phyloP scores from a whole-genome alignment of 2,888 invertebrate species.

The Alviniconcha strummeri region DNA sequence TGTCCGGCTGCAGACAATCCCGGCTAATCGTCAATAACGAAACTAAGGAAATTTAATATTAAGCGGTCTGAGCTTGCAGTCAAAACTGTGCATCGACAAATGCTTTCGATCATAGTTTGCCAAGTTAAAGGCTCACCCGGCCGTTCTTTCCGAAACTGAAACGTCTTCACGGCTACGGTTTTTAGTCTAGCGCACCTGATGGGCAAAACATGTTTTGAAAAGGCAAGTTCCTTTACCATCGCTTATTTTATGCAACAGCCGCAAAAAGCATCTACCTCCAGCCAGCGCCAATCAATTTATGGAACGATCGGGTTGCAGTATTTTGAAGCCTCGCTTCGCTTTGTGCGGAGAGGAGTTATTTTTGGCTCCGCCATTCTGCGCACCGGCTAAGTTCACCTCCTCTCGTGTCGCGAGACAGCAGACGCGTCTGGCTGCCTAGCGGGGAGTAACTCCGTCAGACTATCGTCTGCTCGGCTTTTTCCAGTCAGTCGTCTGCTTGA shows the following conservation, averaged over 20 bases:
- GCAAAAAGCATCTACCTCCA: neutral
- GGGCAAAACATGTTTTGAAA: constrained; percentile 61
- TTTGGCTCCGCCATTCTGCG: neutral
- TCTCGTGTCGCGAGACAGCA: constrained; percentile 14
- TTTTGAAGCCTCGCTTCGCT: neutral
- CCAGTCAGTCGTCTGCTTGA: constrained; percentile 29
- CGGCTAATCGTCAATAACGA: too few species aligned
- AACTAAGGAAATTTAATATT: too few species aligned
- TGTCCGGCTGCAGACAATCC: too few species aligned
- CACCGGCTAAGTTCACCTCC: neutral
- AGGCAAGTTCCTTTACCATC: constrained; percentile 23
- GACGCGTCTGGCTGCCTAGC: constrained; percentile 21
- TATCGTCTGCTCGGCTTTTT: constrained; percentile 16
- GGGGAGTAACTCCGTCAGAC: constrained; percentile 28
- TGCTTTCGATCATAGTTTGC: too few species aligned
- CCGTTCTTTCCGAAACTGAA: constrained; percentile 52
- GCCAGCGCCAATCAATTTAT: constrained; percentile 25
- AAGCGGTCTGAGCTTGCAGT: too few species aligned
- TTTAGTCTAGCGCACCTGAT: constrained; percentile 47
- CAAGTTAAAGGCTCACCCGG: constrained; percentile 5
- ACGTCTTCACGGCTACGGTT: constrained; percentile 70
- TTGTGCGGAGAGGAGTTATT: constrained; percentile 7
- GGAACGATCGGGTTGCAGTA: constrained; percentile 25
- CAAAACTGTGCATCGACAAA: too few species aligned
- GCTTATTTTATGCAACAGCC: too few species aligned